These are phyloP conservation scores for Platygyra sinensis DNA, from an alignment of 64 coral and sea anemone species.

Conservation along the genomic window DNA sequence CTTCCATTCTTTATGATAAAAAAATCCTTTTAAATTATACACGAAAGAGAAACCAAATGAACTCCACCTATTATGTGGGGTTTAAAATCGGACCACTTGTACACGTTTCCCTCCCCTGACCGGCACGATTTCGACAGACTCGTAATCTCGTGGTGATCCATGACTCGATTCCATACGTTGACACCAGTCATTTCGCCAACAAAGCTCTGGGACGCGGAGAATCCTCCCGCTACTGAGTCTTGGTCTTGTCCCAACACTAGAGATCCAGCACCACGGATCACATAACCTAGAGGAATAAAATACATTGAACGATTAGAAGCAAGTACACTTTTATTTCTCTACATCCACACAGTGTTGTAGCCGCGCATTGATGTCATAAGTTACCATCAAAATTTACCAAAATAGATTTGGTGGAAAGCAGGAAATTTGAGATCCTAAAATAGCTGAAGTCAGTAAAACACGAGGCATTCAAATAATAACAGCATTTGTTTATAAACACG, in stretches of 20 bases:
- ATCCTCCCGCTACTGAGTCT: not conserved
- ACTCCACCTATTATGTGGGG: not conserved
- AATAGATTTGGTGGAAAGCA: too few species aligned
- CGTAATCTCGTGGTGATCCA: conserved; percentile 6
- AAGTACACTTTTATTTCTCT: not conserved
- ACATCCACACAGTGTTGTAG: not conserved
- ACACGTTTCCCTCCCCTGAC: conserved; percentile 20
- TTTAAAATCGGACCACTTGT: not conserved
- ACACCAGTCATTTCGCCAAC: conserved; percentile 30
- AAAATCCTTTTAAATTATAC: not conserved
- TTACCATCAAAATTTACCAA: too few species aligned
- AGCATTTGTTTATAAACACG: too few species aligned
- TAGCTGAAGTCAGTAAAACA: too few species aligned
- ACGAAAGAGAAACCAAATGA: not conserved
- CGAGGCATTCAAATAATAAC: too few species aligned
- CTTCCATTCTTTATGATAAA: too few species aligned
- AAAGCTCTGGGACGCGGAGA: not conserved
- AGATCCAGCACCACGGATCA: conserved; percentile 11
- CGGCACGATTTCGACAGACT: conserved; percentile 7
- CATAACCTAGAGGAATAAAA: not conserved
- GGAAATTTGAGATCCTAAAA: too few species aligned
- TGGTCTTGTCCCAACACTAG: conserved; percentile 38
- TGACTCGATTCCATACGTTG: conserved; percentile 37
- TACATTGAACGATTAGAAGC: not conserved
- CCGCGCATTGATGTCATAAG: not conserved